Evolutionary conservation across 1,140 invertebrate species (phyloP).

Genomic region (Scylla paramamosain): DNA sequence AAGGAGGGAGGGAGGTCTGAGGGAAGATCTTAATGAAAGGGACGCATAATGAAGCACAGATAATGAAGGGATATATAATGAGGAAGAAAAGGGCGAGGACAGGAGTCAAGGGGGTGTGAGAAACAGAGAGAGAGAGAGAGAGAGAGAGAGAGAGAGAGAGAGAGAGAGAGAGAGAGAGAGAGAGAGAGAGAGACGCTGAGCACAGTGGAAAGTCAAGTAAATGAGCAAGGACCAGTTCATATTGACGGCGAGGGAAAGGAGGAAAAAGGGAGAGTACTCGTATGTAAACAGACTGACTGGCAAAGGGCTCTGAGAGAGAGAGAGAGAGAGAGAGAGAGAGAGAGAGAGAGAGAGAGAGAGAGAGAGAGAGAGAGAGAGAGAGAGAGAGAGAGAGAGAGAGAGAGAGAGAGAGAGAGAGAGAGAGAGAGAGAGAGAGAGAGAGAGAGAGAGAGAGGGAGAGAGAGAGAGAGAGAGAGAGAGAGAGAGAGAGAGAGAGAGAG

Average conservation of each 20-base stretch:
- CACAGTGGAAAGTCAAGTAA: neutral
- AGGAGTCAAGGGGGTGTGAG: neutral
- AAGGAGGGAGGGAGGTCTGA: neutral
- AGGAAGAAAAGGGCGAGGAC: neutral
- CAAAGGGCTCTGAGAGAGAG: too few relatives aligned
- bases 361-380: conserved; percentile 49
- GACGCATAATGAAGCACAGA: neutral
- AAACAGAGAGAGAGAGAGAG: conserved; percentile 37
- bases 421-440: too few relatives aligned
- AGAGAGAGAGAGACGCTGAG: neutral
- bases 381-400: conserved; percentile 50
- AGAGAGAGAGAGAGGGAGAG: too few relatives aligned
- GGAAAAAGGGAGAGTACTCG: too few relatives aligned
- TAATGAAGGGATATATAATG: conserved; percentile 31
- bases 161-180: neutral
- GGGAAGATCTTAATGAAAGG: neutral
- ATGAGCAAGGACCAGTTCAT: neutral
- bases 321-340: too few relatives aligned
- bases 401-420: neutral
- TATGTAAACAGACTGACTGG: too few relatives aligned
- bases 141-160: conserved; percentile 22
- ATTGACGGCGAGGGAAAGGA: too few relatives aligned
- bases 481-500: too few relatives aligned
- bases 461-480: too few relatives aligned
- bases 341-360: conserved; percentile 1